Evolutionary conservation across 1,140 invertebrate genomes (phyloP).

Genomic region (Orchestia grillus): DNA sequence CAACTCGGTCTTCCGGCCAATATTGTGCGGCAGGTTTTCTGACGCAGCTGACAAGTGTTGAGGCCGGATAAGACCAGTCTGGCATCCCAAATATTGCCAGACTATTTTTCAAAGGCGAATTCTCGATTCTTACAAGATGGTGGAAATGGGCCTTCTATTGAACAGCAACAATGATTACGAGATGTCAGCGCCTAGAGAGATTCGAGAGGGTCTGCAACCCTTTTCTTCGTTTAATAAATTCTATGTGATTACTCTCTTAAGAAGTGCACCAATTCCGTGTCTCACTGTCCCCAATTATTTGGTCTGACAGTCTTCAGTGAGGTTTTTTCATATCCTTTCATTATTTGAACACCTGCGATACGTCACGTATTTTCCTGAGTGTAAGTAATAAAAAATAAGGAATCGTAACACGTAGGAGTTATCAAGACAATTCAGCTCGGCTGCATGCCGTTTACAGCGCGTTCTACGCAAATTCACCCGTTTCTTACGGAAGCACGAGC

Average conservation of each 20-base stretch:
- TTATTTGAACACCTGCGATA: not conserved
- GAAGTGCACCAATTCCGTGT: not conserved
- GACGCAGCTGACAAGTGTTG: constrained; percentile 56
- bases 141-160: constrained; percentile 42
- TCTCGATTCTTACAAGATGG: constrained; percentile 50
- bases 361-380: not conserved
- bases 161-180: constrained; percentile 25
- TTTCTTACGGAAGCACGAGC: not conserved
- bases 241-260: not conserved
- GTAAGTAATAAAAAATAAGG: not conserved
- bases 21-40: constrained; percentile 54
- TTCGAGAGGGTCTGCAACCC: not conserved
- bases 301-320: not conserved
- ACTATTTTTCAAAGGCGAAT: constrained; percentile 48
- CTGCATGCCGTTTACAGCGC: not conserved
- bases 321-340: not conserved
- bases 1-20: constrained; percentile 46
- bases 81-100: constrained; percentile 55
- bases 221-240: not conserved
- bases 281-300: not conserved
- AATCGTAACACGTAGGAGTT: too few species aligned
- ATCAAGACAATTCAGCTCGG: too few species aligned
- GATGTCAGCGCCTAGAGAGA: not conserved
- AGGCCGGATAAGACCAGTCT: constrained; percentile 55
- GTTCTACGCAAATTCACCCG: not conserved